phyloP scores from a whole-genome alignment of 2,888 invertebrate species.

The Pinctada fucata region DNA sequence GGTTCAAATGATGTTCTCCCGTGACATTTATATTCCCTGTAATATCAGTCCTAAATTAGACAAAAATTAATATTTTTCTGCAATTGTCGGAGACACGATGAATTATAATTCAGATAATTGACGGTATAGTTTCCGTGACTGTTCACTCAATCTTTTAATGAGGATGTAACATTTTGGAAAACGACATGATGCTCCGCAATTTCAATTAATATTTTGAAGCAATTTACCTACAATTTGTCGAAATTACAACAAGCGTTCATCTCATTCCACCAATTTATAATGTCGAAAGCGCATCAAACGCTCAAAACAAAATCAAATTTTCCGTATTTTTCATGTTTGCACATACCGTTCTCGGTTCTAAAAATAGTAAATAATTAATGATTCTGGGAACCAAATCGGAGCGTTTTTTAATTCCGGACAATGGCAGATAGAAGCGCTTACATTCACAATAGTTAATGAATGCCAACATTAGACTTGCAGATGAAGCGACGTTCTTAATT shows the following conservation, averaged over 20 bases:
- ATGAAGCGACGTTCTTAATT: neutral
- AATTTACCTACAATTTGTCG: neutral
- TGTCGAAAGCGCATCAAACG: too few relatives aligned
- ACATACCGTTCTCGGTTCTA: neutral
- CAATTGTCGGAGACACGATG: neutral
- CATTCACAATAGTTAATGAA: neutral
- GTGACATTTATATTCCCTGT: neutral
- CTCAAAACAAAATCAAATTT: neutral
- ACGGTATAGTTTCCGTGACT: neutral
- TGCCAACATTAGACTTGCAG: neutral
- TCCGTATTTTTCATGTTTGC: neutral
- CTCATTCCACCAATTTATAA: too few relatives aligned
- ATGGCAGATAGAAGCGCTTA: neutral
- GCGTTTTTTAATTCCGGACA: neutral
- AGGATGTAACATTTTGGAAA: neutral
- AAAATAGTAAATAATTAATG: neutral
- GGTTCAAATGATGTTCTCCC: neutral
- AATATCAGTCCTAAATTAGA: neutral
- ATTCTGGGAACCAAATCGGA: neutral
- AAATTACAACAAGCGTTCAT: neutral
- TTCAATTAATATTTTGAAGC: conserved; percentile 1
- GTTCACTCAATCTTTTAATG: neutral
- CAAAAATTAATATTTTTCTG: neutral
- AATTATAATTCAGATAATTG: neutral
- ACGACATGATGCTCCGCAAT: neutral